Percentiles rank a stretch among this genome's conserved stretches.
Conservation (phyloP, 2,797 vertebrate genomes). For the Muscicapa striata region DNA sequence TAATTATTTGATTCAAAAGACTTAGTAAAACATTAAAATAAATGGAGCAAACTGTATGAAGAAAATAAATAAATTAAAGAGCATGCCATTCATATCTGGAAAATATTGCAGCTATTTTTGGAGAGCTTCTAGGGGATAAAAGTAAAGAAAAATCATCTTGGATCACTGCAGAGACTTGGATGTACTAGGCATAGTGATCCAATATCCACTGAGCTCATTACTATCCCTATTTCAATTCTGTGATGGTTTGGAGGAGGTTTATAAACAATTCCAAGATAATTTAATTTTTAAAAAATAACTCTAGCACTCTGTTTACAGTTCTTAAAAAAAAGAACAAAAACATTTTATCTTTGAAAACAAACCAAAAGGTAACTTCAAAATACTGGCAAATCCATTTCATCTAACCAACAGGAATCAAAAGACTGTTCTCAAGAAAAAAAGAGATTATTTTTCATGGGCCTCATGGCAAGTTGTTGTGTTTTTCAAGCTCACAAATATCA, state of each 20-base stretch:
- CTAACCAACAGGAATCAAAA: background rate
- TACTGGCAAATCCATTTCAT: background rate
- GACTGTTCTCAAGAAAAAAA: background rate
- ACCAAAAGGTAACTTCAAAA: conserved; percentile 5
- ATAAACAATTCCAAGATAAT: conserved; percentile 25
- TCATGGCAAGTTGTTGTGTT: background rate
- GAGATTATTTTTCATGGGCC: background rate
- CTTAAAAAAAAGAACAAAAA: background rate
- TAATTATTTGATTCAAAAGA: background rate
- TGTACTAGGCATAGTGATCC: background rate
- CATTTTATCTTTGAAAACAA: conserved; percentile 17
- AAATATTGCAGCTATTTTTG: background rate
- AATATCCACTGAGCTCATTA: background rate
- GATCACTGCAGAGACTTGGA: background rate
- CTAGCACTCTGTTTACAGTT: background rate
- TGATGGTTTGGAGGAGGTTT: background rate
- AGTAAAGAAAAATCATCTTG: background rate
- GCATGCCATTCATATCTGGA: background rate
- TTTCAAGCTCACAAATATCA: conserved; percentile 19
- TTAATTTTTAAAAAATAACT: background rate
- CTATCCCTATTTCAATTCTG: background rate
- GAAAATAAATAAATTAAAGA: background rate
- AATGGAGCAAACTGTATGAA: background rate
- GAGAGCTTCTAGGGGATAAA: background rate
- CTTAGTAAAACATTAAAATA: background rate